Evolutionary conservation across 2,888 invertebrate genomes (phyloP), one percentile per base, ranked within the genome.

Genomic region (Hirtodrosophila histrioides): DNA sequence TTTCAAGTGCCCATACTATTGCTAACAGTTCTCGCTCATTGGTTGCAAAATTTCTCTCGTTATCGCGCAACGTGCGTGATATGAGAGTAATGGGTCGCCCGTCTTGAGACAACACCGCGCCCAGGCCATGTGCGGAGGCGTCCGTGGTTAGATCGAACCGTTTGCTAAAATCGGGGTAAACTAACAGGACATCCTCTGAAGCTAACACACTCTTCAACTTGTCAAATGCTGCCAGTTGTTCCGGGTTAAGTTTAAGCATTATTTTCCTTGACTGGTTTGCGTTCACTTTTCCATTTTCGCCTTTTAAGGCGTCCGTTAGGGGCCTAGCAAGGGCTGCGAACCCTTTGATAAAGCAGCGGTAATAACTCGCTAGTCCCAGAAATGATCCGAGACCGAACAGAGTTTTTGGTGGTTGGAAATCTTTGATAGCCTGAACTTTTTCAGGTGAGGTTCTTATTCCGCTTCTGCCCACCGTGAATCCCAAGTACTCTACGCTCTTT

Each of bases 1-100:
- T 64, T 58, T 62, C 31, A 31, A 57, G 49, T 45, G 57, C 39
- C 39, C 51, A 60, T 27, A 60, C 51, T 11, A 51, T 60, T 6
- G 40, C 46, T 1, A 60, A 10, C 6, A 51, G 40, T 11, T 60
- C 35, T 12, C 60, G 31, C n/a, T 53, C 51, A 11, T 51, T 60
- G 10, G 58, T 60, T 11, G 53, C 51, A 12, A 12, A 50, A 11
- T 43, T n/a, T n/a, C n/a, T n/a, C n/a, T n/a, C n/a, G n/a, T n/a
- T n/a, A n/a, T n/a, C n/a, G n/a, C n/a, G n/a, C n/a, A n/a, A n/a
- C n/a, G 44, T 36, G 8, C 49, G 29, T 4, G 51, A 41, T 7
- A 51, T 41, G 33, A 51, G 24, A 3, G 51, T 41, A 10, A 51
- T 51, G 7, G 35, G 51, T 0, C 29, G 11, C 2, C 31, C 39